Evolutionary conservation across 2,797 vertebrate genomes (phyloP).

Genomic region (Knipowitschia caucasica): DNA sequence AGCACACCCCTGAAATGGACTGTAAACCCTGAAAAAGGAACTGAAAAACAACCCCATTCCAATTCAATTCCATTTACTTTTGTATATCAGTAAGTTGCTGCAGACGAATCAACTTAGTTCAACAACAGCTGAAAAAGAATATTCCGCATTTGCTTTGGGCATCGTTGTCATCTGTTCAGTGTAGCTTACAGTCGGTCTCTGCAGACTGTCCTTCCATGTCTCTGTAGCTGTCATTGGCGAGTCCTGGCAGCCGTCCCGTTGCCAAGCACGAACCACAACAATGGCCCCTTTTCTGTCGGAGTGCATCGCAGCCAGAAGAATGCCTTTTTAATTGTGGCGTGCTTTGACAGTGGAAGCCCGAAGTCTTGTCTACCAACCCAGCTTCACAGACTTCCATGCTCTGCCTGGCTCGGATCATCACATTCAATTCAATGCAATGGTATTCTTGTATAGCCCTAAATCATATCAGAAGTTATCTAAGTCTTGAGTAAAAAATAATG

Average conservation of each 20-base stretch:
- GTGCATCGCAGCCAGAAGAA: conserved; percentile 53
- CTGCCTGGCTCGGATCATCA: conserved; percentile 35
- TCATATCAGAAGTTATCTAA: no score
- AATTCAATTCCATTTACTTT: no score
- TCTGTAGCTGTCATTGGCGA: conserved; percentile 52
- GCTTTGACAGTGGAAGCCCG: conserved; percentile 53
- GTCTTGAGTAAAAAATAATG: no score
- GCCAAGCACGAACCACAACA: conserved; percentile 67
- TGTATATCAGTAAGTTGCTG: background rate
- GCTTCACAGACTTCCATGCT: conserved; percentile 41
- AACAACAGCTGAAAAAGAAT: background rate
- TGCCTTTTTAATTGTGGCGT: conserved; percentile 64
- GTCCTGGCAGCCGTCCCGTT: conserved; percentile 64
- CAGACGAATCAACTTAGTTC: background rate
- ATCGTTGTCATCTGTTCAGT: conserved; percentile 13
- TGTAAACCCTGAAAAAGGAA: no score
- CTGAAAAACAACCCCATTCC: no score
- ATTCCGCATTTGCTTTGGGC: background rate
- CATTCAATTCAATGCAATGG: no score
- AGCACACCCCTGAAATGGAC: no score
- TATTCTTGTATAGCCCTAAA: no score
- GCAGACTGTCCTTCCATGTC: conserved; percentile 14
- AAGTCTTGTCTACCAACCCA: conserved; percentile 48
- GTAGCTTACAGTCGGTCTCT: conserved; percentile 25
- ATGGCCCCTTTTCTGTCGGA: conserved; percentile 62